phyloP scores from a whole-genome alignment of 2,888 invertebrate genomes.

The Pachliopta kotzebuea region DNA sequence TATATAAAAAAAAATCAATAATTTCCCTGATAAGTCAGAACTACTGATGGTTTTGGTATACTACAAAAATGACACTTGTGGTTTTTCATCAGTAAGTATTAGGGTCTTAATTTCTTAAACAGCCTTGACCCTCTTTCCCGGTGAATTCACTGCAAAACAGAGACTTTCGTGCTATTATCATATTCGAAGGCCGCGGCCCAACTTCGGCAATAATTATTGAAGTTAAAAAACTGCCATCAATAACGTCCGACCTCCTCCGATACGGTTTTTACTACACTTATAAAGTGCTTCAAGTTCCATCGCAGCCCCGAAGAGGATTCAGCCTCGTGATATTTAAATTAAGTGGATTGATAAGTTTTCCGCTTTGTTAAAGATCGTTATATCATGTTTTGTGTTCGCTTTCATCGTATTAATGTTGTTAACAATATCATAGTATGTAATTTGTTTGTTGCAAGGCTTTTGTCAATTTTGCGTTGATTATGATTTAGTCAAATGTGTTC shows the following conservation, averaged over 20 bases:
- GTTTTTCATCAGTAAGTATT: too few relatives aligned
- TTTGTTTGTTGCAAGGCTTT: too few relatives aligned
- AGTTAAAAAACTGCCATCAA: constrained; percentile 34
- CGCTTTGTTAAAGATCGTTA: neutral
- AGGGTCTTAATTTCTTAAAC: too few relatives aligned
- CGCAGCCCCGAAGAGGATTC: constrained; percentile 3
- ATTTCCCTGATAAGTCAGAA: too few relatives aligned
- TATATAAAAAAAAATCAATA: too few relatives aligned
- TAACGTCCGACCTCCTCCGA: constrained; percentile 31
- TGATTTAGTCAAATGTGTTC: too few relatives aligned
- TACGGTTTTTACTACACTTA: constrained; percentile 32
- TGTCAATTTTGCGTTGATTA: too few relatives aligned
- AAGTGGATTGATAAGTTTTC: constrained; percentile 25
- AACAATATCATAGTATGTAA: too few relatives aligned
- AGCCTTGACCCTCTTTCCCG: too few relatives aligned
- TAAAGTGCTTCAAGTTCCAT: constrained; percentile 22
- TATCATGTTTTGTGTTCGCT: neutral
- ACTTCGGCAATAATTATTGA: constrained; percentile 37
- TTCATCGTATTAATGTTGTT: too few relatives aligned
- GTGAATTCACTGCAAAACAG: constrained; percentile 31
- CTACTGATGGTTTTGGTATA: too few relatives aligned
- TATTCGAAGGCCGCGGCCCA: constrained; percentile 32
- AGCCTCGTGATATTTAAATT: constrained; percentile 16
- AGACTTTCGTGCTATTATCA: constrained; percentile 33
- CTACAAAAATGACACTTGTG: too few relatives aligned